phyloP scores from a whole-genome alignment of 2,797 vertebrate species.

The Betta splendens region DNA sequence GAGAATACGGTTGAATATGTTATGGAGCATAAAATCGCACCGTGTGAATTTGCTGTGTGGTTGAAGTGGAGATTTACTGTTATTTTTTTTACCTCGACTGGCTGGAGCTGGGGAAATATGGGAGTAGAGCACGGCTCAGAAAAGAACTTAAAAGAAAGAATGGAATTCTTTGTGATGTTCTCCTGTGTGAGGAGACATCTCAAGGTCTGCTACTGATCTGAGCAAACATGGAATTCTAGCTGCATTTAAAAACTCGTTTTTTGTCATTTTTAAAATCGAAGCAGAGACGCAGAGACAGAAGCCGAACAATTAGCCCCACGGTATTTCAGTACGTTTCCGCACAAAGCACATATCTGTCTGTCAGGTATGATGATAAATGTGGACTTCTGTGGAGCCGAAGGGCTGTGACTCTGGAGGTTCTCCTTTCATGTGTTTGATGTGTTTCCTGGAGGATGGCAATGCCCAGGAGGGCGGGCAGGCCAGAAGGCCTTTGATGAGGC shows the following conservation, averaged over 20 bases:
- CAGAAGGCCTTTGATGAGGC: conserved; percentile 74
- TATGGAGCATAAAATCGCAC: conserved; percentile 11
- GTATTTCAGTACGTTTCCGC: conserved; percentile 1
- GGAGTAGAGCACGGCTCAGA: conserved; percentile 7
- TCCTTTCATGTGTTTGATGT: conserved; percentile 74
- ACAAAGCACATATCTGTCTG: conserved; percentile 18
- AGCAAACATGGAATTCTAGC: conserved; percentile 16
- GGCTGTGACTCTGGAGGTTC: conserved; percentile 47
- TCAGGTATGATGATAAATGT: conserved; percentile 46
- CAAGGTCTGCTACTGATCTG: background rate
- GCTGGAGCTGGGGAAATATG: conserved; percentile 11
- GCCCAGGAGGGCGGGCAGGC: conserved; percentile 53
- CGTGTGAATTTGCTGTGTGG: conserved; percentile 4
- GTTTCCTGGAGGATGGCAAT: conserved; percentile 58
- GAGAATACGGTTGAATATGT: conserved; percentile 28
- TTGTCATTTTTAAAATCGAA: conserved; percentile 9
- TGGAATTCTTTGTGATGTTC: conserved; percentile 6
- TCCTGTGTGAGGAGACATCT: conserved; percentile 7
- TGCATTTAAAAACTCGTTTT: conserved; percentile 15
- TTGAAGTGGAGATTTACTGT: background rate
- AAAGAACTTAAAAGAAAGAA: conserved; percentile 29
- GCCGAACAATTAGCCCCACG: background rate
- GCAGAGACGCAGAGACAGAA: background rate
- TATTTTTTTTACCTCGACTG: background rate
- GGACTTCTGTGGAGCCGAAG: conserved; percentile 29